Percentiles rank a stretch among this genome's conserved stretches.
phyloP scores from a whole-genome alignment of 2,113 vertebrate species.

The Catharus bicknelli region DNA sequence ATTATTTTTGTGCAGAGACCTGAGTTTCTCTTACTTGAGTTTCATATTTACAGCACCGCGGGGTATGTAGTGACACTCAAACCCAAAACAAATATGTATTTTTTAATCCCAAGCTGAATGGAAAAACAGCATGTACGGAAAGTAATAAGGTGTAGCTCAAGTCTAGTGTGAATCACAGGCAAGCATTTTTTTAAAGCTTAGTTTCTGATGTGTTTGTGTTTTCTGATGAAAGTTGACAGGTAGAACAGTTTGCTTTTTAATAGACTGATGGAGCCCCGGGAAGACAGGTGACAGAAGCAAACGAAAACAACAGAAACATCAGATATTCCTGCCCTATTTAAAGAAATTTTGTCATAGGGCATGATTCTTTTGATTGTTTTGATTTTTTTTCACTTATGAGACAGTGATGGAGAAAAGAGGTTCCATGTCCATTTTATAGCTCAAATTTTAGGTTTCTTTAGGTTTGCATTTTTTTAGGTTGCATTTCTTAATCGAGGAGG shows the following conservation, averaged over 20 bases:
- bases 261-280: constrained; percentile 24
- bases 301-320: background rate
- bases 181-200: constrained; percentile 25
- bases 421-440: background rate
- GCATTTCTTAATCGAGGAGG: background rate
- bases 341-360: background rate
- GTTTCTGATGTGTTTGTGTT: constrained; percentile 37
- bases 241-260: constrained; percentile 41
- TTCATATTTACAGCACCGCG: constrained; percentile 35
- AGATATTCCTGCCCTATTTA: background rate
- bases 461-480: background rate
- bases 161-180: constrained; percentile 41
- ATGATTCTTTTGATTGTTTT: background rate
- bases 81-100: constrained; percentile 35
- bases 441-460: background rate
- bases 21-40: constrained; percentile 7
- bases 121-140: constrained; percentile 42
- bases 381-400: background rate
- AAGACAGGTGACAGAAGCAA: constrained; percentile 39
- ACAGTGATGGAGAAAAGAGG: background rate
- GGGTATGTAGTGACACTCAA: constrained; percentile 38
- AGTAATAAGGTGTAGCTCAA: constrained; percentile 54
- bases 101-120: constrained; percentile 46
- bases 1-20: constrained; percentile 38
- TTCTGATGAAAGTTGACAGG: constrained; percentile 48